A percentile compares a stretch with the other conserved stretches of the same genome.
Evolutionary conservation across 2,888 invertebrate genomes (phyloP).

Genomic region (Metopia argyrocephala): DNA sequence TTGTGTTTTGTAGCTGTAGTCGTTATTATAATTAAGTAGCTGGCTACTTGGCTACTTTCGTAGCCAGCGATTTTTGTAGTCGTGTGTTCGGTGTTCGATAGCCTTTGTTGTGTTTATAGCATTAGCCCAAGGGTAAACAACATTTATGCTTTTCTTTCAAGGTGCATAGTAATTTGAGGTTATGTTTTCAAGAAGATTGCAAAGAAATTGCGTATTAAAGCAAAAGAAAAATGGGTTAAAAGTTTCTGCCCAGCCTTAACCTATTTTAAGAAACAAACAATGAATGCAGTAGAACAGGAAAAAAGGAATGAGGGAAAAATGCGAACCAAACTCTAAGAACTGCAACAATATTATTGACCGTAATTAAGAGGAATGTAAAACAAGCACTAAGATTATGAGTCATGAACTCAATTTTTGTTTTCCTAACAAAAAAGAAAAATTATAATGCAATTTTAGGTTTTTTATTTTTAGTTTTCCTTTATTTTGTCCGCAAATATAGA

Average conservation of each 20-base stretch:
- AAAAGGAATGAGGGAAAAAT: conserved; percentile 29
- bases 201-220: conserved; percentile 35
- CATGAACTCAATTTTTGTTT: neutral
- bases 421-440: neutral
- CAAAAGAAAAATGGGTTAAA: conserved; percentile 56
- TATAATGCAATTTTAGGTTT: neutral
- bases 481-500: conserved; percentile 32
- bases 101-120: too few relatives aligned
- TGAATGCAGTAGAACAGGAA: neutral
- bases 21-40: too few relatives aligned
- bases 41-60: too few relatives aligned
- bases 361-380: neutral
- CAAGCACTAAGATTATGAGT: neutral
- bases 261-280: conserved; percentile 43
- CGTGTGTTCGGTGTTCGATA: too few relatives aligned
- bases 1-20: too few relatives aligned
- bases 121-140: neutral
- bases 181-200: conserved; percentile 41
- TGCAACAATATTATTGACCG: neutral
- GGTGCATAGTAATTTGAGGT: conserved; percentile 26
- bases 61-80: too few relatives aligned
- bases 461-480: conserved; percentile 24
- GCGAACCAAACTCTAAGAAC: conserved; percentile 44
- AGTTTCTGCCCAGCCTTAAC: conserved; percentile 58
- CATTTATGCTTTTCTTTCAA: neutral